phyloP scores from a whole-genome alignment of 1,140 invertebrate genomes.

The Pissodes strobi region DNA sequence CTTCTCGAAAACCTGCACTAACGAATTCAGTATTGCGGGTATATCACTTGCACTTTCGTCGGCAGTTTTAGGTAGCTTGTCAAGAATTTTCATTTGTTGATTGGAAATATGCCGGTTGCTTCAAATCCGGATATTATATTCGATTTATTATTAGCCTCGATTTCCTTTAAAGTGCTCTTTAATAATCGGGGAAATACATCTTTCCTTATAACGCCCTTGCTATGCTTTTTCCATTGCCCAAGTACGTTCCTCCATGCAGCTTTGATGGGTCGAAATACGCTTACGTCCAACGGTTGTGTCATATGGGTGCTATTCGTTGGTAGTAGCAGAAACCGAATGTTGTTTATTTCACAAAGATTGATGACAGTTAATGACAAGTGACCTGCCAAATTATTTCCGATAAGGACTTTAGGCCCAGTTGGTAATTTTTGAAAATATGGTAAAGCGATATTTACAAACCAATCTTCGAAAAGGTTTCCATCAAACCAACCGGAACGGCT shows the following conservation, averaged over 20 bases:
- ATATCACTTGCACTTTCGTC: not conserved
- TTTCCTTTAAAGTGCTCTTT: slow-evolving; percentile 9
- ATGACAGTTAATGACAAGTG: slow-evolving; percentile 20
- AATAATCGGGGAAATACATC: slow-evolving; percentile 17
- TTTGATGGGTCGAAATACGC: slow-evolving; percentile 53
- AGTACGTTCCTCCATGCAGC: slow-evolving; percentile 50
- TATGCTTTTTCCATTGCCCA: slow-evolving; percentile 43
- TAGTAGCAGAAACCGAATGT: slow-evolving; percentile 52
- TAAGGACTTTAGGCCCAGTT: slow-evolving; percentile 21
- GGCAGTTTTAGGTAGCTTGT: slow-evolving; percentile 14
- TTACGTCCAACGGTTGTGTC: slow-evolving; percentile 54
- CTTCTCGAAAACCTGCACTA: slow-evolving; percentile 16
- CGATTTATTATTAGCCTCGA: not conserved
- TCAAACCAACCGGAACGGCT: slow-evolving; percentile 53
- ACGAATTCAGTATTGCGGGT: not conserved
- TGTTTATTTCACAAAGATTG: slow-evolving; percentile 40
- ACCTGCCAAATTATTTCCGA: slow-evolving; percentile 30
- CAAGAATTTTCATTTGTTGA: slow-evolving; percentile 5
- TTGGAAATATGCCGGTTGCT: slow-evolving; percentile 17
- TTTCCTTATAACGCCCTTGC: slow-evolving; percentile 26
- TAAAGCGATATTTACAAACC: slow-evolving; percentile 43
- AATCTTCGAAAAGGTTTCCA: slow-evolving; percentile 50
- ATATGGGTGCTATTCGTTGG: too few species aligned
- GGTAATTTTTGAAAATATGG: slow-evolving; percentile 16
- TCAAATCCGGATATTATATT: slow-evolving; percentile 24